Base-by-base conservation (phyloP, 2,888 invertebrate species). In the Eledone cirrhosa region DNA sequence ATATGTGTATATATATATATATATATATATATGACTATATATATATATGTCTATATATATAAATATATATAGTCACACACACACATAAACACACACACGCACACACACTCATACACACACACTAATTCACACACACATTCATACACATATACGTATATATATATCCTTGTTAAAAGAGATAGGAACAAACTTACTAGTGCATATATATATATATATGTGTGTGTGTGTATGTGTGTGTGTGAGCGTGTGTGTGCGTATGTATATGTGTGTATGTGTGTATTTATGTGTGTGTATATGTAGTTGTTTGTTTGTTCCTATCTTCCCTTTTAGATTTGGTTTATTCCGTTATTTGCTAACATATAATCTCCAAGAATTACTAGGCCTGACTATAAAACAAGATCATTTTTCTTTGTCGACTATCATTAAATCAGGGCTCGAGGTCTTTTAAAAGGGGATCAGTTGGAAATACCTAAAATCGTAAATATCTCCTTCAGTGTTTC, bases 211-310 rank as follows among this genome's bases (percentile, higher is more conserved):
- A 53, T 53, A 53, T 53, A 53, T 53, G n/a, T 29, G 47, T 53
- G n/a, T 79, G 31, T 24, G 13, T n/a, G 1, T 31, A 29, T 78
- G 77, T 72, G 59, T 77, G 79, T 77, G 78, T 77, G 79, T 79
- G 80, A 77, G 79, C 59, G 65, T 77, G 69, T 78, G 69, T 78
- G 69, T 78, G 69, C 48, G 69, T 78, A 48, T 67, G 69, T 78
- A 48, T 78, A 48, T 78, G 69, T 78, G 69, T 65, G 47, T 78
- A 5, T 53, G 4, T 53, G 4, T 22, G 19, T 3, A 53, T 22
- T 22, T 53, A n/a, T 19, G 2, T 22, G n/a, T 19, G n/a, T 3
- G n/a, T 19, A 53, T 53, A 53, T 5, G 19, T 5, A 53, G 53
- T 53, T 5, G 53, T 53, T 22, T 22, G 53, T 53, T n/a, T n/a